Conservation (phyloP, 2,888 invertebrate genomes). For the Didymodactylos carnosus region DNA sequence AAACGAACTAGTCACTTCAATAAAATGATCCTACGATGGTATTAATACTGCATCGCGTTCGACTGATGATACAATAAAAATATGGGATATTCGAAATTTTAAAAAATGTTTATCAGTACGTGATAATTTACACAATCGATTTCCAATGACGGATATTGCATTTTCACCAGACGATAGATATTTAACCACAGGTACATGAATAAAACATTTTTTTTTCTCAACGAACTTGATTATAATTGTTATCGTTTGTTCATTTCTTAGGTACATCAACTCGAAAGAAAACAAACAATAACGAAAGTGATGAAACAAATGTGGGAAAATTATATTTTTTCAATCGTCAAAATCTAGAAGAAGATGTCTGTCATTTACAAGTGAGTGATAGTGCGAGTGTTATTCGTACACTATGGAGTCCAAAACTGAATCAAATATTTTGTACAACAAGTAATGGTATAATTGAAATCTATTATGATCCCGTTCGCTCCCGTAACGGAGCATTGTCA, state of each 20-base stretch:
- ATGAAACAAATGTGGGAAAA: neutral
- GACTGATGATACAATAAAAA: constrained; percentile 74
- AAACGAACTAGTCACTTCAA: constrained; percentile 55
- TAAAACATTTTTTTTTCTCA: no score
- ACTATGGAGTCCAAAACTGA: constrained; percentile 88
- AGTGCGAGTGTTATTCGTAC: constrained; percentile 50
- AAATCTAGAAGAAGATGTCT: neutral
- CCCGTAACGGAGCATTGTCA: constrained; percentile 39
- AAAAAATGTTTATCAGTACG: constrained; percentile 55
- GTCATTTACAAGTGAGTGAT: neutral
- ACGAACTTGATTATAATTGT: no score
- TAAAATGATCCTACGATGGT: constrained; percentile 71
- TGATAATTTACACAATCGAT: constrained; percentile 55
- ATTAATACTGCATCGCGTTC: constrained; percentile 56
- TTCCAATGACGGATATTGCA: constrained; percentile 37
- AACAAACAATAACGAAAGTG: constrained; percentile 17
- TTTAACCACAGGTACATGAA: neutral
- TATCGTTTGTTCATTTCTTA: no score
- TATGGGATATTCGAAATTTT: constrained; percentile 74
- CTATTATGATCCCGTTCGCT: constrained; percentile 67
- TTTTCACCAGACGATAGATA: constrained; percentile 6
- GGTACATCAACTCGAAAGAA: constrained; percentile 53
- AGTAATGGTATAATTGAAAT: constrained; percentile 72
- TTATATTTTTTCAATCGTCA: constrained; percentile 8
- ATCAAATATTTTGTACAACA: constrained; percentile 77